Evolutionary conservation across 2,113 vertebrate genomes (phyloP), one percentile per base, ranked within the genome.

Genomic region (Panthera leo): DNA sequence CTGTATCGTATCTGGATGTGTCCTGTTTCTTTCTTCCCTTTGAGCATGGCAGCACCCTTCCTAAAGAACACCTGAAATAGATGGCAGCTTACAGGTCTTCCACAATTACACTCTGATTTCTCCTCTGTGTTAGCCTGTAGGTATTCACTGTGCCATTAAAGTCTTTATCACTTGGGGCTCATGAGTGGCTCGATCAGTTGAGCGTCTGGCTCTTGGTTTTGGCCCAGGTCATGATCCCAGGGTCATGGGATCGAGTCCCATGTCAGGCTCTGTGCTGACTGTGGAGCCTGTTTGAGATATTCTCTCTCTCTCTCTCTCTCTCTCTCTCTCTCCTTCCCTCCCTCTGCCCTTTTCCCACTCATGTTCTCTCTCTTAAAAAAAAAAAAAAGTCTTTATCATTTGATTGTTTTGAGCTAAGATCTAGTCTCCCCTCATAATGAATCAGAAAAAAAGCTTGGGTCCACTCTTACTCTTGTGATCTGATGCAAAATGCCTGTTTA

Each of bases 361-460:
- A 5, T 61, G 7, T 23, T 61, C 58, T 61, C 58, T 9, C 55
- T 58, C 55, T 21, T 9, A 61, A 61, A 7, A 58, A 58, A 58
- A 61, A 61, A 58, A 61, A 61, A 61, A 36, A 58, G 63, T 14
- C 48, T 80, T 85, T 84, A 53, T 65, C 42, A 75, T 84, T 83
- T 80, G 76, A 75, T 82, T 75, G 5, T 67, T 86, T 70, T 83
- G 61, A 42, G 67, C 21, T 75, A 73, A 92, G 84, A 70, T 53
- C n/a, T 87, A 68, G 67, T 83, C 51, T 65, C 23, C 58, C 10
- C 34, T 94, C 51, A 71, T 68, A 85, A 94, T 25, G 39, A 55
- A 34, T 65, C 58, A 85, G 75, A 84, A 70, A 31, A 31, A 88
- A 63, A 73, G 48, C 8, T 34, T 88, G 58, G 23, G 51, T 89